Base-by-base conservation (phyloP, 2,888 invertebrate species). In the Pteria penguin region DNA sequence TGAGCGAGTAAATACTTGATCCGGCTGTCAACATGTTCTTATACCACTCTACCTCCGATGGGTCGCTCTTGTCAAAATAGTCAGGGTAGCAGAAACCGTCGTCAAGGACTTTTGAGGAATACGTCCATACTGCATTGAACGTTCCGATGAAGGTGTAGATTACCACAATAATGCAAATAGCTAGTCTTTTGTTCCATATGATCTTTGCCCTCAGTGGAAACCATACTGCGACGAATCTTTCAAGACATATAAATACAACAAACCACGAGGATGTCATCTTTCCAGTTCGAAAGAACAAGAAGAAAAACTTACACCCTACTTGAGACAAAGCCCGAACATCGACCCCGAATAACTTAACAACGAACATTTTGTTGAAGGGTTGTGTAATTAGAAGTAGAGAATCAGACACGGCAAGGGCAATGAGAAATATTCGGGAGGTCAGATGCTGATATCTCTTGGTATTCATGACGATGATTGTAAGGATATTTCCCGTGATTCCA, bases 241-340 rank as follows among this genome's bases (percentile, higher is more conserved):
- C 86, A 32, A 84, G 69, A 62, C 82, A 78, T 24, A 87, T 78
- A 24, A 80, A 70, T 1, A 86, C 84, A 2, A 87, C 81, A n/a
- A 87, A 78, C 86, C 87, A 86, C 4, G 86, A 86, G 22, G 86
- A 86, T 22, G 82, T 81, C 82, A 86, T 86, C 69, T 87, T 87
- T 14, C 83, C 76, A 0, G 83, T 78, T 8, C 79, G 79, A 67
- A 80, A 85, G 24, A 83, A 68, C 69, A 83, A 80, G 72, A 85
- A 87, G 71, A 84, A 87, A 4, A 82, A 27, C 67, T 86, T 83
- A 68, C 87, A 87, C 2, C 82, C 78, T 4, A 65, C 26, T 0
- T 77, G 74, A 1, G 81, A 78, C 45, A 87, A n/a, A 0, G 87
- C 82, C 18, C 87, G 60, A 2, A 82, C n/a, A 67, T 87, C 87